Evolutionary conservation across 1,140 invertebrate species (phyloP).

Genomic region (Apis cerana): DNA sequence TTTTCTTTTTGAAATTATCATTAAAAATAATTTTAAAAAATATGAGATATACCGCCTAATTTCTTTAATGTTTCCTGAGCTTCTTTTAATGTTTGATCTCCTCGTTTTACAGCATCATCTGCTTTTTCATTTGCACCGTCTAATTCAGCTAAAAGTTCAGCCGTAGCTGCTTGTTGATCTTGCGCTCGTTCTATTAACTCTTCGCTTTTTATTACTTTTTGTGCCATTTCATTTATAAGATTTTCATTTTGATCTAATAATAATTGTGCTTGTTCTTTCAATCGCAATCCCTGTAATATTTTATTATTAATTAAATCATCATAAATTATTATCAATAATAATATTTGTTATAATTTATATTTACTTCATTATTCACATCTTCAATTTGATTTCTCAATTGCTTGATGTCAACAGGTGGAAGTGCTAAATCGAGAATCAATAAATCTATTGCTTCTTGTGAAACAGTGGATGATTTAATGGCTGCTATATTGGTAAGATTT

Average conservation of each 20-base stretch:
- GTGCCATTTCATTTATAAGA: constrained; percentile 84
- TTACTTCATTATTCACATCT: constrained; percentile 83
- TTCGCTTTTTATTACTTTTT: constrained; percentile 81
- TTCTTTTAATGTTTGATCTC: constrained; percentile 92
- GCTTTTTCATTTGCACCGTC: constrained; percentile 88
- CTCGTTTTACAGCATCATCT: constrained; percentile 89
- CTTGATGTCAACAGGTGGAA: constrained; percentile 88
- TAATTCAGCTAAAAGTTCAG: constrained; percentile 86
- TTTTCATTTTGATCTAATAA: constrained; percentile 84
- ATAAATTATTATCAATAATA: background rate
- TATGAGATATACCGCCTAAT: constrained; percentile 85
- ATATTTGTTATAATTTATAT: constrained; percentile 28
- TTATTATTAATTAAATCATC: background rate
- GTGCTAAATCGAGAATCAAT: constrained; percentile 87
- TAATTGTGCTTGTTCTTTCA: constrained; percentile 86
- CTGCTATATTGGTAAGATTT: constrained; percentile 86
- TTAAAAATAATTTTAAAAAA: background rate
- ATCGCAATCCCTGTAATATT: constrained; percentile 79
- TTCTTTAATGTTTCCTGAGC: constrained; percentile 93
- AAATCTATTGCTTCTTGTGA: constrained; percentile 91
- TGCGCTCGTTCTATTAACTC: constrained; percentile 81
- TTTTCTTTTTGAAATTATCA: no score
- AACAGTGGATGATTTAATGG: constrained; percentile 86
- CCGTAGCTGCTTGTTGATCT: constrained; percentile 84
- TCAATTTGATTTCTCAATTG: constrained; percentile 86